Conservation (phyloP, 1,140 invertebrate genomes). For the Calliopsis andreniformis region DNA sequence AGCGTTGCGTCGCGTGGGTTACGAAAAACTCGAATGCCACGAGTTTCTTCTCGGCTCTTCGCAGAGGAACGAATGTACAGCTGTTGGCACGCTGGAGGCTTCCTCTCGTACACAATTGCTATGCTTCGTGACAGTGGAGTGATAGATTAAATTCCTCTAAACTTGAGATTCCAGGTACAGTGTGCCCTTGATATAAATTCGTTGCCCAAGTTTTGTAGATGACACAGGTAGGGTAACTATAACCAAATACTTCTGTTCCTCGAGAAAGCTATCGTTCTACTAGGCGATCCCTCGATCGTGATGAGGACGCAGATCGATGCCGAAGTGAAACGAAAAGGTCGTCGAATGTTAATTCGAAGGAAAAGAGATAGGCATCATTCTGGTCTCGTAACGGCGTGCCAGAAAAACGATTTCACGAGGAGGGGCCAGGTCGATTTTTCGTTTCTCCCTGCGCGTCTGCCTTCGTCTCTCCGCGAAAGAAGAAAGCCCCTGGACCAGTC, state of each 20-base stretch:
- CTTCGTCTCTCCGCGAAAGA: neutral
- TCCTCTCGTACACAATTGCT: too few species aligned
- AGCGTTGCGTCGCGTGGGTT: slow-evolving; percentile 37
- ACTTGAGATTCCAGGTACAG: too few species aligned
- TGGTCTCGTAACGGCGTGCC: slow-evolving; percentile 32
- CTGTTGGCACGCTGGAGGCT: too few species aligned
- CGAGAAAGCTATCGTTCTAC: slow-evolving; percentile 38
- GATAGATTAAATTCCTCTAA: too few species aligned
- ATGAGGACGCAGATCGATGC: slow-evolving; percentile 26
- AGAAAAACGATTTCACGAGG: slow-evolving; percentile 48
- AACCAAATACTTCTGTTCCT: too few species aligned
- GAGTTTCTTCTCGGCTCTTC: neutral
- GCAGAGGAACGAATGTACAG: too few species aligned
- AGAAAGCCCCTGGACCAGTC: neutral
- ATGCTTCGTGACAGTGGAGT: too few species aligned
- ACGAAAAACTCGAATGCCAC: slow-evolving; percentile 56
- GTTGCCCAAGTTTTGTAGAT: too few species aligned
- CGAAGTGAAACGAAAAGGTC: slow-evolving; percentile 49
- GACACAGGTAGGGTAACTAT: too few species aligned
- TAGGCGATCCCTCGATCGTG: slow-evolving; percentile 30
- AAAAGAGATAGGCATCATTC: slow-evolving; percentile 28
- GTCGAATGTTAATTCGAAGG: slow-evolving; percentile 55
- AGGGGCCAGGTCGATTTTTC: slow-evolving; percentile 34
- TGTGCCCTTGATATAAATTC: too few species aligned
- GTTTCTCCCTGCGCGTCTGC: neutral